Evolutionary conservation across 2,888 invertebrate genomes (phyloP).

Genomic region (Ditula angustiorana): DNA sequence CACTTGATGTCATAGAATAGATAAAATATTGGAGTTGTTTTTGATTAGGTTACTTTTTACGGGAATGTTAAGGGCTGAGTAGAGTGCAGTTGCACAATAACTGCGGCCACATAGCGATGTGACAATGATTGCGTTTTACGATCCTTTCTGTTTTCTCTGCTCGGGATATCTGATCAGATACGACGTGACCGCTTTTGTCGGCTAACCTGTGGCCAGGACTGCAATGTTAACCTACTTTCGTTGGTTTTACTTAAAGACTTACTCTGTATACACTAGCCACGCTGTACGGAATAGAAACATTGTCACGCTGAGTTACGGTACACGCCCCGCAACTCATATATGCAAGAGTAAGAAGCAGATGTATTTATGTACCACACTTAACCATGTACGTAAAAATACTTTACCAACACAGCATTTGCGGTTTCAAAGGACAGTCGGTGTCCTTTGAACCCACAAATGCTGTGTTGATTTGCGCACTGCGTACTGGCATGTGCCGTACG

Average conservation of each 20-base stretch:
- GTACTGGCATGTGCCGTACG: no score
- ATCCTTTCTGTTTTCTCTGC: constrained; percentile 50
- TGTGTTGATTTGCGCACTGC: no score
- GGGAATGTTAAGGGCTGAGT: constrained; percentile 7
- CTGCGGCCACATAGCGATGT: constrained; percentile 42
- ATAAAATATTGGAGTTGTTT: constrained; percentile 15
- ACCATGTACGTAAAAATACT: no score
- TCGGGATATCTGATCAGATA: constrained; percentile 47
- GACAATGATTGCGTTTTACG: constrained; percentile 52
- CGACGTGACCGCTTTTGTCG: constrained; percentile 50
- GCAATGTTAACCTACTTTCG: constrained; percentile 33
- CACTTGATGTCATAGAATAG: constrained; percentile 15
- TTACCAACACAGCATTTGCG: no score
- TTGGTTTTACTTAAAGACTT: not conserved
- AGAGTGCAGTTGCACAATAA: constrained; percentile 33
- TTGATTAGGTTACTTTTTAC: constrained; percentile 2
- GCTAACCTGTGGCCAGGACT: constrained; percentile 49
- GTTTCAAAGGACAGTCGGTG: no score
- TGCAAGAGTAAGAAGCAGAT: no score
- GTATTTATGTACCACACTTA: no score
- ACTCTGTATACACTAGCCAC: no score
- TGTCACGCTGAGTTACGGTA: no score
- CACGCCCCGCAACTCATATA: no score
- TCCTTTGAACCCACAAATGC: no score
- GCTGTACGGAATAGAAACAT: no score